Conservation (phyloP, 2,797 vertebrate species). For the Halcyon badia region DNA sequence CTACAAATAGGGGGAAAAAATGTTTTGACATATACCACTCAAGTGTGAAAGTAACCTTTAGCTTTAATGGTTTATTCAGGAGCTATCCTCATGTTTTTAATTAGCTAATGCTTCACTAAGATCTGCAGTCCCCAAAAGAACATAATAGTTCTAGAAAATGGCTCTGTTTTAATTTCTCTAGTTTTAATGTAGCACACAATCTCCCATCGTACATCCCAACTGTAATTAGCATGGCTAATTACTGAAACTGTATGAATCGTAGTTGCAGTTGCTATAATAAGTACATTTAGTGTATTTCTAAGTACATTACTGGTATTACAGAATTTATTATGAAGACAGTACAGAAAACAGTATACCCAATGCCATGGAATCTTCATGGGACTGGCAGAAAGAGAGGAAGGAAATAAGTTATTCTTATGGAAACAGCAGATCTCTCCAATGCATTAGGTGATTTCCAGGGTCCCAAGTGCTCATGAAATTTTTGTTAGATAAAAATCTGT, state of each 20-base stretch:
- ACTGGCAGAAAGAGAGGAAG: background rate
- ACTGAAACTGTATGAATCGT: conserved; percentile 55
- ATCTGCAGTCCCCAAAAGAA: conserved; percentile 66
- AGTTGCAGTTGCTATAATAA: conserved; percentile 60
- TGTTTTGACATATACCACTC: conserved; percentile 72
- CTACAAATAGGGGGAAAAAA: conserved; percentile 20
- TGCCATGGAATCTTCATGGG: background rate
- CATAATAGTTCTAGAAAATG: conserved; percentile 63
- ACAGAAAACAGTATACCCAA: background rate
- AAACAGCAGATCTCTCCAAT: background rate
- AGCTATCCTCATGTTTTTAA: conserved; percentile 74
- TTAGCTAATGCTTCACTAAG: conserved; percentile 72
- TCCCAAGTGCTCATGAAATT: background rate
- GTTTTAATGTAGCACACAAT: conserved; percentile 67
- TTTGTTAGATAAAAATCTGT: background rate
- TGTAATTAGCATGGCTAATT: conserved; percentile 77
- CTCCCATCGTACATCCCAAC: conserved; percentile 64
- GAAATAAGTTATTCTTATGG: background rate
- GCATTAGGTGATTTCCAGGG: background rate
- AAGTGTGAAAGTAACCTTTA: conserved; percentile 80
- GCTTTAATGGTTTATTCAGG: conserved; percentile 76
- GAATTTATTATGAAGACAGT: conserved; percentile 44
- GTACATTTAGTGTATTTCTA: conserved; percentile 31
- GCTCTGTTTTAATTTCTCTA: conserved; percentile 74
- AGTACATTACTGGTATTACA: conserved; percentile 36